These are phyloP conservation scores for Zaprionus lineosus DNA, from an alignment of 2,888 invertebrate genomes.

Conservation along the genomic window DNA sequence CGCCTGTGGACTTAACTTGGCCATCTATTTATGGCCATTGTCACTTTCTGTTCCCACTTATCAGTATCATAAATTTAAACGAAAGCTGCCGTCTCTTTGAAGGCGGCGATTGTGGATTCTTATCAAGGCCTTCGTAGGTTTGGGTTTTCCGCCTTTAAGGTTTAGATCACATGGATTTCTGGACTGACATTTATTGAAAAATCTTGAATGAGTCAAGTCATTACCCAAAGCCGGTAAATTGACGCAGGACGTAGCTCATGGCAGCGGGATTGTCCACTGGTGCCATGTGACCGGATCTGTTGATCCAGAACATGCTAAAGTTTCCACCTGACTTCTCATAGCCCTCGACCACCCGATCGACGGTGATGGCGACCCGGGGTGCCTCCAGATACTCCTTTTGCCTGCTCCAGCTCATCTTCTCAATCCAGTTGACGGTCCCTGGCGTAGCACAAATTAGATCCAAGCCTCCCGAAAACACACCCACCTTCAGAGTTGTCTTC, in stretches of 20 bases:
- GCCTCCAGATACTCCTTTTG: constrained; percentile 85
- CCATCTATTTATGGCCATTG: constrained; percentile 18
- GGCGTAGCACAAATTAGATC: constrained; percentile 93
- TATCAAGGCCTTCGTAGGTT: constrained; percentile 23
- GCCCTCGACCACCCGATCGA: constrained; percentile 87
- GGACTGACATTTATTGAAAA: no score
- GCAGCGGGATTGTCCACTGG: constrained; percentile 90
- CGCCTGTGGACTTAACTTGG: constrained; percentile 21
- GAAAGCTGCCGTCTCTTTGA: no score
- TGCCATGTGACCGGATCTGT: constrained; percentile 82
- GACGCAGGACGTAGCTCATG: constrained; percentile 85
- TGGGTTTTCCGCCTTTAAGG: no score
- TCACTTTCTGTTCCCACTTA: constrained; percentile 32
- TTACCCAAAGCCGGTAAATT: constrained; percentile 74
- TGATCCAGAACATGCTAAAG: constrained; percentile 82
- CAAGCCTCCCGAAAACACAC: constrained; percentile 90
- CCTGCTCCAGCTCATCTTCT: constrained; percentile 87
- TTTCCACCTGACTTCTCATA: constrained; percentile 86
- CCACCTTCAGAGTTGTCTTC: constrained; percentile 87
- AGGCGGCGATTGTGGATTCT: constrained; percentile 18
- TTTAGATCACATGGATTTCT: no score
- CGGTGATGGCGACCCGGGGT: constrained; percentile 85
- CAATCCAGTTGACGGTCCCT: constrained; percentile 90
- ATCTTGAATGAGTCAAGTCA: neutral
- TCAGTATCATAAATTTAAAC: constrained; percentile 37